Percentiles rank a stretch among this genome's conserved stretches.
Conservation (phyloP, 2,888 invertebrate genomes). For the Anoncus sp. region DNA sequence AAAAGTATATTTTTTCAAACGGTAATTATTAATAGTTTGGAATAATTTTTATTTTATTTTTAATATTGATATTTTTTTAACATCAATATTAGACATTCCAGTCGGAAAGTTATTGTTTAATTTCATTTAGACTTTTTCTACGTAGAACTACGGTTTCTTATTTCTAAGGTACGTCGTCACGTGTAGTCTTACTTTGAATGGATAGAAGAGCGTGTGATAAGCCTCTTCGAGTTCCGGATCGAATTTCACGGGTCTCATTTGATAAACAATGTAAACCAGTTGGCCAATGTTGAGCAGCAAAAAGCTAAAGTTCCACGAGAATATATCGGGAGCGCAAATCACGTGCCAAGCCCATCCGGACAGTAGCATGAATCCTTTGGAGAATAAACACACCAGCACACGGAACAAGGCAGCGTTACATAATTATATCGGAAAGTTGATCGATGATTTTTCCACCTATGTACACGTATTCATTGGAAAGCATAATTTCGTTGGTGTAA, state of each 20-base stretch:
- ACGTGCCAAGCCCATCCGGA: constrained; percentile 96
- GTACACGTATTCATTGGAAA: neutral
- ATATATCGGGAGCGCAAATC: constrained; percentile 93
- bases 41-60: constrained; percentile 6
- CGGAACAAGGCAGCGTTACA: constrained; percentile 53
- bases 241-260: constrained; percentile 92
- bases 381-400: constrained; percentile 15
- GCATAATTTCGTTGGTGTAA: neutral
- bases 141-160: neutral
- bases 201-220: constrained; percentile 91
- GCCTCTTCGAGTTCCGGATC: constrained; percentile 93
- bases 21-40: constrained; percentile 15
- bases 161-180: neutral
- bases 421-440: constrained; percentile 20
- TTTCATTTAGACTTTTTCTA: neutral
- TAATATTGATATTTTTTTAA: neutral
- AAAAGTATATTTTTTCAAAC: neutral
- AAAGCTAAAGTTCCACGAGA: constrained; percentile 94
- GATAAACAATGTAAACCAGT: constrained; percentile 91
- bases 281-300: constrained; percentile 92
- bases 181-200: constrained; percentile 87
- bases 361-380: constrained; percentile 90
- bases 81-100: constrained; percentile 5
- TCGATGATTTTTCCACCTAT: constrained; percentile 3
- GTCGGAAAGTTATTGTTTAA: too few relatives aligned